These are phyloP conservation scores for Drosophila asahinai DNA, from an alignment of 1,140 invertebrate species.

Conservation along the genomic window DNA sequence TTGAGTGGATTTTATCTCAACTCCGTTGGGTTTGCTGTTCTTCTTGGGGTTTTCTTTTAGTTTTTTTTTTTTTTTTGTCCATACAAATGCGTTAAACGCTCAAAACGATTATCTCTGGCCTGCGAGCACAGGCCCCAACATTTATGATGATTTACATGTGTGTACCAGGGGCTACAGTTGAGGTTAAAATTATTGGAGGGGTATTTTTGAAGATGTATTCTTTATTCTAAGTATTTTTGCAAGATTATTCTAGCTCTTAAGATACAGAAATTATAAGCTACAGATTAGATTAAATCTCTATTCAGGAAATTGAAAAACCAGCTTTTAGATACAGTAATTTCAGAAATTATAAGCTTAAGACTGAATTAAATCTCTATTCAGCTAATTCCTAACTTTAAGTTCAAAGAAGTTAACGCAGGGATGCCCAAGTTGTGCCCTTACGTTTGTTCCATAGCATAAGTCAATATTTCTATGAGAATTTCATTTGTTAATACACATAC, in stretches of 20 bases:
- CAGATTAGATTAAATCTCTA: background rate
- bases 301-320: too few species aligned
- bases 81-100: slow-evolving; percentile 52
- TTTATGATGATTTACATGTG: slow-evolving; percentile 41
- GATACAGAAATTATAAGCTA: background rate
- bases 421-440: background rate
- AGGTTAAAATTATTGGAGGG: background rate
- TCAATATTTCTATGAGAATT: background rate
- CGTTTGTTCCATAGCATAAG: too few species aligned
- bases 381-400: background rate
- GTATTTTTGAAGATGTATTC: background rate
- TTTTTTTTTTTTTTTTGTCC: slow-evolving; percentile 4
- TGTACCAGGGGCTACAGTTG: slow-evolving; percentile 8
- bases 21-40: slow-evolving; percentile 9
- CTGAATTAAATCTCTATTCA: background rate
- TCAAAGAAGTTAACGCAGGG: background rate
- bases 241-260: background rate
- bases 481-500: too few species aligned
- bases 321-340: too few species aligned
- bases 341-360: too few species aligned
- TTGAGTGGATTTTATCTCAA: slow-evolving; percentile 53
- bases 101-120: slow-evolving; percentile 40
- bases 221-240: background rate
- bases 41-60: background rate
- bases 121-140: background rate